Evolutionary conservation across 2,797 vertebrate genomes (phyloP).

Genomic region (Lepus oiostolus): DNA sequence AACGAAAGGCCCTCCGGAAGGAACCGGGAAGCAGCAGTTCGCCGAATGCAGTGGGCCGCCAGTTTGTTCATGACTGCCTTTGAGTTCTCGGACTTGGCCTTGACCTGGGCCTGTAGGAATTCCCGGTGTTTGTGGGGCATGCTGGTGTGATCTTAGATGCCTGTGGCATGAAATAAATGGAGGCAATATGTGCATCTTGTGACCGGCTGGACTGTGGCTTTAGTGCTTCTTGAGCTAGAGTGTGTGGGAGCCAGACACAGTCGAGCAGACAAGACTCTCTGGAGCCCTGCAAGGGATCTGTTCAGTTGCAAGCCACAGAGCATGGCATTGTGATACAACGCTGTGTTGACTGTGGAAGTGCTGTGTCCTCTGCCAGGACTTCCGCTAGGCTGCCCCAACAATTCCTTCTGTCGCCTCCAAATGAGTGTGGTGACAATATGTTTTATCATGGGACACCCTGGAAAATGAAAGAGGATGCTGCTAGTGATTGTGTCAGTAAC

Average conservation of each 20-base stretch:
- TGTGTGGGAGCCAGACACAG: background rate
- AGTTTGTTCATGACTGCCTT: background rate
- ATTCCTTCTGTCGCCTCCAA: background rate
- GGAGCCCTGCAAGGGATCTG: background rate
- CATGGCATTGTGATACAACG: background rate
- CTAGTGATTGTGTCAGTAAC: background rate
- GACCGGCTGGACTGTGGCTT: background rate
- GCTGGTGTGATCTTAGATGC: background rate
- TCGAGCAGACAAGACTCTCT: background rate
- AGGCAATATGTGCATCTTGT: background rate
- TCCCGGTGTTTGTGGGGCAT: background rate
- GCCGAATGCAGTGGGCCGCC: background rate
- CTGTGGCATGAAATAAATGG: background rate
- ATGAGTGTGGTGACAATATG: background rate
- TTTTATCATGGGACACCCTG: background rate
- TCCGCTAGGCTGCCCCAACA: background rate
- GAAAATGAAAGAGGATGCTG: constrained; percentile 4
- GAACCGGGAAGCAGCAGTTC: background rate
- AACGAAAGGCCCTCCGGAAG: background rate
- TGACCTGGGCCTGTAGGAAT: background rate
- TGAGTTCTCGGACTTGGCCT: background rate
- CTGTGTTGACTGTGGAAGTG: background rate
- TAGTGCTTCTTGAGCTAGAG: background rate
- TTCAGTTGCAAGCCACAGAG: constrained; percentile 35
- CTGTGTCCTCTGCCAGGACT: background rate